Percentiles rank a stretch among this genome's conserved stretches.
phyloP scores from a whole-genome alignment of 2,113 vertebrate species.

The Ellobius talpinus region DNA sequence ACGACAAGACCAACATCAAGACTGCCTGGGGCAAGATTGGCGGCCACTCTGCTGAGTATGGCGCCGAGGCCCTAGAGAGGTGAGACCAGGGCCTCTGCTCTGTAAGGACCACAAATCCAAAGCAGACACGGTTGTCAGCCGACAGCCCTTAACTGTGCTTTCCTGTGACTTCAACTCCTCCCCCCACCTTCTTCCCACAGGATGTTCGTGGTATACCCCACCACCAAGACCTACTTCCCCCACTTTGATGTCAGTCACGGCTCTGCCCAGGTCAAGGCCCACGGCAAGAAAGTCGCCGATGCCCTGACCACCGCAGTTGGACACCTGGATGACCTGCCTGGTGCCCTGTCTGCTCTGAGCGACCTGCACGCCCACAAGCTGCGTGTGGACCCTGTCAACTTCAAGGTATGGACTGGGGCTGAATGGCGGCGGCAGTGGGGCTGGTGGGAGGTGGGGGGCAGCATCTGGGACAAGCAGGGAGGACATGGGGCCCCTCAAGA shows the following conservation, averaged over 20 bases:
- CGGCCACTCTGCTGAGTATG: not conserved
- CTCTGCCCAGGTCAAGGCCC: slow-evolving; percentile 85
- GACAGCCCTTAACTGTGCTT: too few relatives aligned
- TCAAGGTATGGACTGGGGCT: slow-evolving; percentile 87
- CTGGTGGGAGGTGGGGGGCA: not conserved
- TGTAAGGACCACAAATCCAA: not conserved
- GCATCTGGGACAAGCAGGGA: too few relatives aligned
- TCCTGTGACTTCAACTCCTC: fast-evolving
- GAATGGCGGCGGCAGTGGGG: too few relatives aligned
- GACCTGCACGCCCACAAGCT: slow-evolving; percentile 93
- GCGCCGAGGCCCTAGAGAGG: slow-evolving; percentile 88
- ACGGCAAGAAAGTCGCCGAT: slow-evolving; percentile 86
- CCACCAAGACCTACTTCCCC: slow-evolving; percentile 94
- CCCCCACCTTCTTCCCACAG: slow-evolving; percentile 75
- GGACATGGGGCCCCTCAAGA: fast-evolving
- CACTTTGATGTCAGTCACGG: slow-evolving; percentile 88
- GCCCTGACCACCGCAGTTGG: slow-evolving; percentile 85
- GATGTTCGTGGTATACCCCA: slow-evolving; percentile 85
- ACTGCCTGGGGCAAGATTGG: slow-evolving; percentile 80
- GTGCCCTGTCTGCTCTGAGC: slow-evolving; percentile 88
- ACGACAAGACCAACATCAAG: slow-evolving; percentile 87
- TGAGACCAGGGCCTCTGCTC: slow-evolving; percentile 69
- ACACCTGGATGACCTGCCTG: slow-evolving; percentile 88
- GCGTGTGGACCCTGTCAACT: slow-evolving; percentile 94
- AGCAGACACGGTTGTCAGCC: fast-evolving